A percentile compares a stretch with the other conserved stretches of the same genome.
Conservation (phyloP, 2,797 vertebrate genomes). For the Ataeniobius toweri region DNA sequence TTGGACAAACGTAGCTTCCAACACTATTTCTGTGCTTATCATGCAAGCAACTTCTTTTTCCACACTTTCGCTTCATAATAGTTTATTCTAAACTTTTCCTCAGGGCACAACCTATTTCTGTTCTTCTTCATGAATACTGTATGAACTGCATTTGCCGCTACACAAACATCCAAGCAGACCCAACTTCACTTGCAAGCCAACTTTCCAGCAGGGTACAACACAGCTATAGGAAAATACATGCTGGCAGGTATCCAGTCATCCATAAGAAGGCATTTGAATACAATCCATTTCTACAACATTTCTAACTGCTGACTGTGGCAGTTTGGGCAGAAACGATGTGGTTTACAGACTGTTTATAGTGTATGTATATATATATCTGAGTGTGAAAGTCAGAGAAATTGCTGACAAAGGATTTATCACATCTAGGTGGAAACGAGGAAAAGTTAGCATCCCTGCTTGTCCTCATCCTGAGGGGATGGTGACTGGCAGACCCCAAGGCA, state of each 20-base stretch:
- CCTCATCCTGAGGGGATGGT: slow-evolving; percentile 23
- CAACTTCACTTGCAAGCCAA: slow-evolving; percentile 61
- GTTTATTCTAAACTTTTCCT: slow-evolving; percentile 63
- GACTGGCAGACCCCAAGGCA: slow-evolving; percentile 68
- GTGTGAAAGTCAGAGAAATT: neutral
- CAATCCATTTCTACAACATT: slow-evolving; percentile 70
- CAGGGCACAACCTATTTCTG: slow-evolving; percentile 70
- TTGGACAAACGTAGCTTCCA: neutral
- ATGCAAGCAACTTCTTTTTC: slow-evolving; percentile 22
- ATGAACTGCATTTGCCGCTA: slow-evolving; percentile 70
- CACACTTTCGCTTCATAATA: slow-evolving; percentile 45
- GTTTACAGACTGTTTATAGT: slow-evolving; percentile 19
- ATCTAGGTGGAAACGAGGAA: slow-evolving; percentile 12
- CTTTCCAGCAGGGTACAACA: slow-evolving; percentile 69
- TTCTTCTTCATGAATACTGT: slow-evolving; percentile 73
- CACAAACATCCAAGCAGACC: slow-evolving; percentile 70
- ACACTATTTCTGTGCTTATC: slow-evolving; percentile 29
- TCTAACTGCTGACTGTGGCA: slow-evolving; percentile 44
- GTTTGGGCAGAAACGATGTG: slow-evolving; percentile 26
- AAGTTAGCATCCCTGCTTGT: slow-evolving; percentile 33
- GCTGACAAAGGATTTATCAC: slow-evolving; percentile 14
- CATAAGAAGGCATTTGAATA: slow-evolving; percentile 58
- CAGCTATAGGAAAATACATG: slow-evolving; percentile 70
- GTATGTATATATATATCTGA: neutral
- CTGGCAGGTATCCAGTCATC: slow-evolving; percentile 61